Percentiles rank a stretch among this genome's conserved stretches.
Conservation (phyloP, 2,797 vertebrate genomes). For the Euthynnus affinis region DNA sequence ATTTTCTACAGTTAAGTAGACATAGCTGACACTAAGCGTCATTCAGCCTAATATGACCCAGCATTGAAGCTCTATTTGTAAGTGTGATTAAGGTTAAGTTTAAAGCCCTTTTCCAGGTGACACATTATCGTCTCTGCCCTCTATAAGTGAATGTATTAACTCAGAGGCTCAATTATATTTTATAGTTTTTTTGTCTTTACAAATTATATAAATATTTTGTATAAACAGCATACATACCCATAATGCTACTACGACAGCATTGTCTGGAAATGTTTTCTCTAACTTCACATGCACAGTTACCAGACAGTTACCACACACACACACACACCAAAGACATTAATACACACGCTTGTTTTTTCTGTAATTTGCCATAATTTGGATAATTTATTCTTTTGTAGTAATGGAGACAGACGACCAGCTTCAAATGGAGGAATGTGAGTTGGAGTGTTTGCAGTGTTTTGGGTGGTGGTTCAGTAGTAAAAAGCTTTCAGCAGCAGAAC, state of each 20-base stretch:
- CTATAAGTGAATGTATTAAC: background rate
- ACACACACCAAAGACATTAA: conserved; percentile 11
- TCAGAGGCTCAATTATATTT: background rate
- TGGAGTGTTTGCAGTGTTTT: conserved; percentile 78
- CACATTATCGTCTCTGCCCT: background rate
- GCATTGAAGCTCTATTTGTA: background rate
- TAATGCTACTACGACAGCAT: background rate
- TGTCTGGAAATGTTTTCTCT: background rate
- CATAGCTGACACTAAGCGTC: background rate
- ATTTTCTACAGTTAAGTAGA: background rate
- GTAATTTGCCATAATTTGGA: conserved; percentile 77
- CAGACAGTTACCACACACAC: background rate
- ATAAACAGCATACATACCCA: background rate
- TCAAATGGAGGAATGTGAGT: conserved; percentile 90
- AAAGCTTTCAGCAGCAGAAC: conserved; percentile 52
- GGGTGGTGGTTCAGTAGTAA: conserved; percentile 76
- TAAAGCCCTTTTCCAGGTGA: background rate
- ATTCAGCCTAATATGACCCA: conserved; percentile 20
- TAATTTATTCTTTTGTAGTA: conserved; percentile 86
- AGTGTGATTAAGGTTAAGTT: background rate
- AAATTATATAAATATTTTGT: no score
- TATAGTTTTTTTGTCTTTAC: background rate
- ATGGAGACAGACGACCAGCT: conserved; percentile 81
- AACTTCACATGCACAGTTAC: conserved; percentile 4
- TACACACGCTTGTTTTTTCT: conserved; percentile 53